Percentiles rank a stretch among this genome's conserved stretches.
Evolutionary conservation across 2,888 invertebrate species (phyloP).

Genomic region (Aricia artaxerxes): DNA sequence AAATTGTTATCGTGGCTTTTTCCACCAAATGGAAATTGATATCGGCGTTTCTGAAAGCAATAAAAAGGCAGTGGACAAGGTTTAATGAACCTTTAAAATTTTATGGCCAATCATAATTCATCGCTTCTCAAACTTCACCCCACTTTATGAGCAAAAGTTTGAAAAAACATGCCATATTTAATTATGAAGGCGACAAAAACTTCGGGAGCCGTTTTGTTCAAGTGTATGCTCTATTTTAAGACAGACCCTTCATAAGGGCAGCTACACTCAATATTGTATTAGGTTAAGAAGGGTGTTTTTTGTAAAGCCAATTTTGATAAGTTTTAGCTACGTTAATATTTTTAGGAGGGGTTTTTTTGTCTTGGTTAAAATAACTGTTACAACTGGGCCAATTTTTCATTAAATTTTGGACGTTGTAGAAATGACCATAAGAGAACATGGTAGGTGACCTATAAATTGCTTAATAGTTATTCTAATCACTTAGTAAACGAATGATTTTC

Average conservation of each 20-base stretch:
- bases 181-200: not conserved
- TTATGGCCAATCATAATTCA: constrained; percentile 14
- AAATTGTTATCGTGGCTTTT: not conserved
- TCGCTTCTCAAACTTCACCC: not conserved
- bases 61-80: constrained; percentile 6
- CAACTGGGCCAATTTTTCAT: no score
- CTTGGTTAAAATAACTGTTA: no score
- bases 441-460: no score
- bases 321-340: no score
- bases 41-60: not conserved
- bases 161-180: not conserved
- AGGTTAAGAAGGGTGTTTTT: no score
- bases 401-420: no score
- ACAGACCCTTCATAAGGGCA: not conserved
- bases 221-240: constrained; percentile 3
- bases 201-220: not conserved
- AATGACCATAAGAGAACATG: no score
- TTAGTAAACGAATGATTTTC: no score
- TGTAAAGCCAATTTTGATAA: no score
- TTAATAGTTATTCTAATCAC: no score
- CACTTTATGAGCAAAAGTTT: constrained; percentile 8
- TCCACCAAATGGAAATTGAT: not conserved
- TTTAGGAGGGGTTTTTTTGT: no score
- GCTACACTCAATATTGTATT: no score
- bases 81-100: not conserved